These are phyloP conservation scores for Stichodactyla helianthus DNA, from an alignment of 64 coral and sea anemone species.

Conservation along the genomic window DNA sequence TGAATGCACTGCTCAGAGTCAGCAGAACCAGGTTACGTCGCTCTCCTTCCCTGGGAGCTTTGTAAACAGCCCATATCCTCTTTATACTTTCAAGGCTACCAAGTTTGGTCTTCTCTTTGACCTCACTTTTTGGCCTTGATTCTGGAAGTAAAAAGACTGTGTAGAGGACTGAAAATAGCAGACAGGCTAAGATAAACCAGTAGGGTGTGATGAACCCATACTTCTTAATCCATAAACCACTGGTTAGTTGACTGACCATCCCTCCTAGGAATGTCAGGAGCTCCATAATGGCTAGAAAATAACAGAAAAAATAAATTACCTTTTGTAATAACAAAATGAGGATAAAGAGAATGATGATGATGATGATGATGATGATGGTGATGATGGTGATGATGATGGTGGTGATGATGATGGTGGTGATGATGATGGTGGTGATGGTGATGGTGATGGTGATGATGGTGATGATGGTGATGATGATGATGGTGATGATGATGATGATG, in stretches of 20 bases:
- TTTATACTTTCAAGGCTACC: slow-evolving; percentile 26
- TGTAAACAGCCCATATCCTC: slow-evolving; percentile 27
- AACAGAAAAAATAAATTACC: not conserved
- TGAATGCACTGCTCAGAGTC: slow-evolving; percentile 10
- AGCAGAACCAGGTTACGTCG: slow-evolving; percentile 50
- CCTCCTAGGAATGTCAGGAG: slow-evolving; percentile 54
- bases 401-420: not conserved
- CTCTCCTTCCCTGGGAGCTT: not conserved
- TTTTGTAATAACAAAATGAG: no score
- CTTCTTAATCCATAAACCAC: slow-evolving; percentile 77
- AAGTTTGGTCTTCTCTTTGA: slow-evolving; percentile 17
- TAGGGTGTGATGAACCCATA: slow-evolving; percentile 63
- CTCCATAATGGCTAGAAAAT: slow-evolving; percentile 67
- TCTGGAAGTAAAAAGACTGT: slow-evolving; percentile 64
- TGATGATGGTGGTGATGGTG: not conserved
- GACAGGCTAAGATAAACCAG: slow-evolving; percentile 63
- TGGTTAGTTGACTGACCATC: slow-evolving; percentile 78
- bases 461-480: not conserved
- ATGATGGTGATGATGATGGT: not conserved
- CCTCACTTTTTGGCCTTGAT: slow-evolving; percentile 12
- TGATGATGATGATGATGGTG: not conserved
- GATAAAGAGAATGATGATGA: not conserved
- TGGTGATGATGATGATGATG: not conserved
- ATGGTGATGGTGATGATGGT: not conserved
- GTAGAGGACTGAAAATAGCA: slow-evolving; percentile 22